These are phyloP conservation scores for Pemphigus obesinymphae DNA, from an alignment of 1,140 invertebrate species.

Conservation along the genomic window DNA sequence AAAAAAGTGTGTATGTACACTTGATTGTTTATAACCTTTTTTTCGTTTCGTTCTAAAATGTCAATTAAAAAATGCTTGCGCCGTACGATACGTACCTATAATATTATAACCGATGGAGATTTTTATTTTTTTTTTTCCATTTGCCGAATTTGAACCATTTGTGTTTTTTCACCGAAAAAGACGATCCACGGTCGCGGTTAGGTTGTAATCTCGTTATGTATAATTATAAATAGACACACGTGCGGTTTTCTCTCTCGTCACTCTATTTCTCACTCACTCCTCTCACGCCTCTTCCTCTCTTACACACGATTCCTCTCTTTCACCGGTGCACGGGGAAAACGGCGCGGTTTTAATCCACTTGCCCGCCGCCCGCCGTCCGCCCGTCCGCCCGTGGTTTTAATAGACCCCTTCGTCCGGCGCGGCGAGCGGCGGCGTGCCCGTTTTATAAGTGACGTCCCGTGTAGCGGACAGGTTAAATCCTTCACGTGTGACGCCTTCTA, in stretches of 20 bases:
- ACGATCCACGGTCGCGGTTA: not conserved
- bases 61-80: not conserved
- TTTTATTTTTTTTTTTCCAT: not conserved
- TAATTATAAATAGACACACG: slow-evolving; percentile 31
- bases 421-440: not conserved
- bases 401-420: not conserved
- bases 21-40: not conserved
- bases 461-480: slow-evolving; percentile 39
- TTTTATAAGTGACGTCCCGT: slow-evolving; percentile 39
- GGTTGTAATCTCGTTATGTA: not conserved
- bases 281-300: not conserved
- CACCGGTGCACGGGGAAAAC: not conserved
- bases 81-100: too few species aligned
- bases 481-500: slow-evolving; percentile 40
- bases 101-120: not conserved
- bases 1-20: too few species aligned
- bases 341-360: slow-evolving; percentile 8
- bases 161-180: slow-evolving; percentile 3
- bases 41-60: not conserved
- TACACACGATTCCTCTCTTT: too few species aligned
- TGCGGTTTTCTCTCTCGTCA: not conserved
- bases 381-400: not conserved
- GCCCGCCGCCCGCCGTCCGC: not conserved
- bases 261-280: too few species aligned
- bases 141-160: not conserved